Evolutionary conservation across 2,113 vertebrate genomes (phyloP), one percentile per base, ranked within the genome.

Genomic region (Solea solea): DNA sequence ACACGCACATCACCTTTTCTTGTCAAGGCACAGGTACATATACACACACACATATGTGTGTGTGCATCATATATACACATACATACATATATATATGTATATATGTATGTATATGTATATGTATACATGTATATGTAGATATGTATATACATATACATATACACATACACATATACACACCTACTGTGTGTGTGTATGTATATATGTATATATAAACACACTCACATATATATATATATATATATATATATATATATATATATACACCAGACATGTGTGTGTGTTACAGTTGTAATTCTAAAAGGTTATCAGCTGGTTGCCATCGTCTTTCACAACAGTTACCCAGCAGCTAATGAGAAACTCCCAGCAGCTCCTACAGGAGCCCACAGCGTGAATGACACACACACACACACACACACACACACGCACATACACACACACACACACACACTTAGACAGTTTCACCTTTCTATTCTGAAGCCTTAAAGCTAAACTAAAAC

Each of bases 301-400:
- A 49, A 64, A 67, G 45, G 49, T 61, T 50, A 28, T 57, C 68
- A 66, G 72, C 71, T 56, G 67, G 48, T 55, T 2, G 25, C 51
- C 57, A 60, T 3, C 54, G 46, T 59, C 50, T 55, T 39, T 76
- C 28, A 48, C 64, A 46, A 52, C 61, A 74, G 55, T 66, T 46
- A 69, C 42, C 44, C 71, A 81, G 74, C 74, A 76, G 68, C 60
- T 78, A 81, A 81, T 42, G 59, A 78, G 41, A 74, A 46, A 7
- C 50, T 70, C 76, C 16, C 66, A 63, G 49, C 58, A 50, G 54
- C 56, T 70, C 57, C 64, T 53, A 52, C 64, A 51, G 67, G 53
- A 54, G 16, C n/a, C 75, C 70, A 3, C 81, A 67, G 61, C 64
- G 64, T 21, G 68, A 6, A 50, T 59, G 34, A 69, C 10, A 28